Evolutionary conservation across 2,113 vertebrate species (phyloP).

Genomic region (Progne subis): DNA sequence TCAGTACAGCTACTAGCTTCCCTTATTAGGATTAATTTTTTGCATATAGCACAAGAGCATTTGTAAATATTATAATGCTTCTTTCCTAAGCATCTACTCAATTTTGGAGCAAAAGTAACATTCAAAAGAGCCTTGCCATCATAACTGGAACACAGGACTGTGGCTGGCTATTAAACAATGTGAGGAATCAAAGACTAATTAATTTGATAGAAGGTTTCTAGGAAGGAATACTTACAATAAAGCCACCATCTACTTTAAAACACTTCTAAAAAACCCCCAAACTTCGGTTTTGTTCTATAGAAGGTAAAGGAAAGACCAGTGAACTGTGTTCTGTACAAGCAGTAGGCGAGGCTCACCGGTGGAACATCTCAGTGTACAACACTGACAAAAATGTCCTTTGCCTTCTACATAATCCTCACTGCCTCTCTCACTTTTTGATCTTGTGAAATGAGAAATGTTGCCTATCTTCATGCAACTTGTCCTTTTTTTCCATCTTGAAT

Average conservation of each 20-base stretch:
- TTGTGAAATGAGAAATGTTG: not conserved
- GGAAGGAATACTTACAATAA: not conserved
- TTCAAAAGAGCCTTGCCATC: not conserved
- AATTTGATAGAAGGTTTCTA: not conserved
- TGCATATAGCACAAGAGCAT: not conserved
- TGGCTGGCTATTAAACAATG: not conserved
- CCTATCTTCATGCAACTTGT: not conserved
- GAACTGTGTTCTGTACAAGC: not conserved
- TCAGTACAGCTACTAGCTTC: not conserved
- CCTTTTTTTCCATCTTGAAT: not conserved
- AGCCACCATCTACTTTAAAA: not conserved
- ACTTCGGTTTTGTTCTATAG: not conserved
- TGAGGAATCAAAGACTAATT: not conserved
- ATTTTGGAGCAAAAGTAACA: not conserved
- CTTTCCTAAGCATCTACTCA: not conserved
- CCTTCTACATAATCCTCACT: not conserved
- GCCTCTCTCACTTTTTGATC: not conserved
- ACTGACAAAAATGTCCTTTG: not conserved
- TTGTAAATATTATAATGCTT: not conserved
- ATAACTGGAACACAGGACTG: not conserved
- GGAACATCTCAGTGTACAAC: not conserved
- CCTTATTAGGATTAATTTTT: not conserved
- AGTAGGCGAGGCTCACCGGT: not conserved
- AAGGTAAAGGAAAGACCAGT: not conserved
- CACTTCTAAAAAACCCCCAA: not conserved